Evolutionary conservation across 2,888 invertebrate species (phyloP).

Genomic region (Leptarthrus brevirostris): DNA sequence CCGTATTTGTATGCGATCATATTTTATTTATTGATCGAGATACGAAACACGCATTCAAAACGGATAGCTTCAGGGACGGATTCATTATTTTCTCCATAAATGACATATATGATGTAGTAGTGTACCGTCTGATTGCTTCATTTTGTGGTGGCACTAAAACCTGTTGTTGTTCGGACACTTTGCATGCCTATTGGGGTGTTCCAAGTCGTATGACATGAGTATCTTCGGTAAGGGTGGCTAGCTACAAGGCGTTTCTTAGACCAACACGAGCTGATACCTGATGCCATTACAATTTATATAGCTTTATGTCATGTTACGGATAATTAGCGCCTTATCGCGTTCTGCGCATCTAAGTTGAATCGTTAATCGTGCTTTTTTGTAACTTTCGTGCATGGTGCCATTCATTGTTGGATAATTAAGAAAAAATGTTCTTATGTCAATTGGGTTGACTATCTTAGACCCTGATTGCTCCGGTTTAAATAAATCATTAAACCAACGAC

Average conservation of each 20-base stretch:
- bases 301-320: constrained; percentile 64
- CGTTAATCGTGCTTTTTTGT: constrained; percentile 49
- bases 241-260: constrained; percentile 15
- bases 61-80: constrained; percentile 50
- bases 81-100: constrained; percentile 18
- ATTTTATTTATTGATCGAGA: constrained; percentile 67
- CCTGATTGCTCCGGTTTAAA: no score
- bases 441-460: no score
- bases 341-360: constrained; percentile 50
- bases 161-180: constrained; percentile 9
- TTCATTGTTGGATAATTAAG: constrained; percentile 9
- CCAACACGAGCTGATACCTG: constrained; percentile 7
- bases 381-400: background rate
- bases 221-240: background rate
- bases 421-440: constrained; percentile 6
- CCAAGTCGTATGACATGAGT: background rate
- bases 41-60: constrained; percentile 64
- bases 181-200: constrained; percentile 8
- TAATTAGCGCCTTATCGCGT: constrained; percentile 60
- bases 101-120: constrained; percentile 19
- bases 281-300: constrained; percentile 53
- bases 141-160: constrained; percentile 16
- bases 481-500: no score
- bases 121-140: constrained; percentile 3
- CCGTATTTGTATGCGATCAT: constrained; percentile 60